Percentiles rank a stretch among this genome's conserved stretches.
These are phyloP conservation scores for Nomada lathburiana DNA, from an alignment of 2,888 invertebrate species.

Conservation along the genomic window DNA sequence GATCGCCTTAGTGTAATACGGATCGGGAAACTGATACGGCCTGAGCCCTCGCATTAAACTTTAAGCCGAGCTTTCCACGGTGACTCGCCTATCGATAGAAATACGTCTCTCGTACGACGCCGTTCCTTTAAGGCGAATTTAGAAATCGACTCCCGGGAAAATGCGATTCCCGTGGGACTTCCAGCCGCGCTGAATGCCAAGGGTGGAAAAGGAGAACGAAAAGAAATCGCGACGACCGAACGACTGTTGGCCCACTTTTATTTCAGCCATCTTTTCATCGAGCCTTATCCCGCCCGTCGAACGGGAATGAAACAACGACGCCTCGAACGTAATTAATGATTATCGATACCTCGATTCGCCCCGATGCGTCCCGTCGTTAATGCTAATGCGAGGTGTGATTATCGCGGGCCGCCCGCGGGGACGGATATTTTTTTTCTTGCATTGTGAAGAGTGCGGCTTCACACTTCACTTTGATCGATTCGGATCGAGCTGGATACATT, in stretches of 20 bases:
- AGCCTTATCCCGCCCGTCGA: neutral
- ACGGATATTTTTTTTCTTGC: no score
- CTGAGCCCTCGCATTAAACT: conserved; percentile 65
- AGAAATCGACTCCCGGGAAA: conserved; percentile 45
- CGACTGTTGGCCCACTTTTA: conserved; percentile 7
- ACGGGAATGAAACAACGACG: conserved; percentile 8
- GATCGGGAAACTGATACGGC: conserved; percentile 65
- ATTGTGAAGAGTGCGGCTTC: no score
- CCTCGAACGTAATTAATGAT: conserved; percentile 13
- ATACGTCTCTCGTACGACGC: conserved; percentile 52
- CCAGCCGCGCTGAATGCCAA: conserved; percentile 2
- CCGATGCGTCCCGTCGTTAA: neutral
- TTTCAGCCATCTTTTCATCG: neutral
- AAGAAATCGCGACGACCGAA: conserved; percentile 13
- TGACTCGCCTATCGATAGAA: conserved; percentile 60
- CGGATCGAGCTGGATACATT: no score
- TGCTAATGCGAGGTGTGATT: conserved; percentile 5
- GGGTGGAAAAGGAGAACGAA: neutral
- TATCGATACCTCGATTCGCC: conserved; percentile 9
- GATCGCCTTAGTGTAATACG: conserved; percentile 66
- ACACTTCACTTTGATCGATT: no score
- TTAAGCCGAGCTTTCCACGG: conserved; percentile 67
- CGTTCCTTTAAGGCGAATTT: conserved; percentile 27
- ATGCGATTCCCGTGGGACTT: conserved; percentile 29
- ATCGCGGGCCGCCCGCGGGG: neutral